A percentile compares a stretch with the other conserved stretches of the same genome.
Conservation (phyloP, 2,113 vertebrate genomes). For the Sminthopsis crassicaudata region DNA sequence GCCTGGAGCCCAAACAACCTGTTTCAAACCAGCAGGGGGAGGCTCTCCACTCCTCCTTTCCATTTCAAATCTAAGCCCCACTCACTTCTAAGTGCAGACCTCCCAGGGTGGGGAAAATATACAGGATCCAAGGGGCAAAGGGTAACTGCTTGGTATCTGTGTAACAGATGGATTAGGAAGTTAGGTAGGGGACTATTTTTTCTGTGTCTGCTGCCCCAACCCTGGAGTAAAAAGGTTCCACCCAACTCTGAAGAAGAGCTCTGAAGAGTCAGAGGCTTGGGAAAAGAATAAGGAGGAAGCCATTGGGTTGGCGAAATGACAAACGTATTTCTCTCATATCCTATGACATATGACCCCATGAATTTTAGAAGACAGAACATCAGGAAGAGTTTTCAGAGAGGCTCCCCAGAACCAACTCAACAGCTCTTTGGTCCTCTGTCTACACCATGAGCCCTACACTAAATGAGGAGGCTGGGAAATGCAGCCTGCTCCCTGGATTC, state of each 20-base stretch:
- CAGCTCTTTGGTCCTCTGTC: conserved; percentile 53
- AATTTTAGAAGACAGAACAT: conserved; percentile 46
- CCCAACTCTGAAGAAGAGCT: conserved; percentile 15
- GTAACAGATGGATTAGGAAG: conserved; percentile 11
- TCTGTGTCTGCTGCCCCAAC: conserved; percentile 27
- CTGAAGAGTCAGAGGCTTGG: conserved; percentile 6
- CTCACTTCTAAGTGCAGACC: background rate
- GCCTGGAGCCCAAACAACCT: conserved; percentile 8
- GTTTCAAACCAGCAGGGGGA: conserved; percentile 53
- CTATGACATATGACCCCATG: too few relatives aligned
- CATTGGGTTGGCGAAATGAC: background rate
- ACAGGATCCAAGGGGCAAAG: background rate
- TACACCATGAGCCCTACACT: conserved; percentile 45
- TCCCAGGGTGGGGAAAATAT: background rate
- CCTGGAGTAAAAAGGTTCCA: conserved; percentile 27
- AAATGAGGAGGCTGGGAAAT: conserved; percentile 43
- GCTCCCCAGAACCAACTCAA: conserved; percentile 38
- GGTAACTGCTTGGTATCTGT: conserved; percentile 26
- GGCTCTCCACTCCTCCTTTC: conserved; percentile 16
- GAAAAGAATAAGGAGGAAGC: conserved; percentile 18
- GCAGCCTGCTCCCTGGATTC: conserved; percentile 37
- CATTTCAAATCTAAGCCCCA: background rate
- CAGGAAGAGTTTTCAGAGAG: conserved; percentile 53
- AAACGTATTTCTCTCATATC: conserved; percentile 38
- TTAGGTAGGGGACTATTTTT: background rate